These are phyloP conservation scores for Flabesymbios commensalis DNA, from an alignment of 2,888 invertebrate species.

Conservation along the genomic window DNA sequence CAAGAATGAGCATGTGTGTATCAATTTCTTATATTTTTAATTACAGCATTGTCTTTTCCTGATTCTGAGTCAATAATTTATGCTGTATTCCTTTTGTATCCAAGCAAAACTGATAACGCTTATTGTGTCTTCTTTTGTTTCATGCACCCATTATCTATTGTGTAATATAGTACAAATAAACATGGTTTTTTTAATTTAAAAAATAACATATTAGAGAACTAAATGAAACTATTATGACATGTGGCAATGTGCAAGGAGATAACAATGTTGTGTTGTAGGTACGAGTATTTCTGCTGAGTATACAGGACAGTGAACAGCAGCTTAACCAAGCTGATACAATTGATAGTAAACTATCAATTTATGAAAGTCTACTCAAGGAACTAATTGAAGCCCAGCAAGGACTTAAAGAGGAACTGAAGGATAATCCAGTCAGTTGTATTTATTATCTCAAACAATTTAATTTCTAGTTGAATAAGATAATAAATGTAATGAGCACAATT, in stretches of 20 bases:
- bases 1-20: constrained; percentile 71
- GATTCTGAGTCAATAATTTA: not conserved
- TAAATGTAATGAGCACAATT: no score
- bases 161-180: no score
- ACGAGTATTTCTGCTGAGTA: constrained; percentile 52
- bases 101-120: no score
- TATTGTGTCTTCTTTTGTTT: no score
- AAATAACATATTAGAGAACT: no score
- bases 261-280: constrained; percentile 37
- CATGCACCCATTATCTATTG: no score
- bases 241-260: no score
- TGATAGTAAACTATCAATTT: constrained; percentile 76
- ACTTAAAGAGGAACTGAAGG: constrained; percentile 73
- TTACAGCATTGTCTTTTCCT: not conserved
- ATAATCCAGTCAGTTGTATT: constrained; percentile 61
- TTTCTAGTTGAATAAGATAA: no score
- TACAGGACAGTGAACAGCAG: constrained; percentile 53
- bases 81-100: not conserved
- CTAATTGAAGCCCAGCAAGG: constrained; percentile 91
- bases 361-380: constrained; percentile 90
- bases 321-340: constrained; percentile 52
- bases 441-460: no score
- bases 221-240: no score
- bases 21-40: not conserved
- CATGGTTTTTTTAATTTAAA: no score